Conservation (phyloP, 2,888 invertebrate species). For the Agrotis ipsilon region DNA sequence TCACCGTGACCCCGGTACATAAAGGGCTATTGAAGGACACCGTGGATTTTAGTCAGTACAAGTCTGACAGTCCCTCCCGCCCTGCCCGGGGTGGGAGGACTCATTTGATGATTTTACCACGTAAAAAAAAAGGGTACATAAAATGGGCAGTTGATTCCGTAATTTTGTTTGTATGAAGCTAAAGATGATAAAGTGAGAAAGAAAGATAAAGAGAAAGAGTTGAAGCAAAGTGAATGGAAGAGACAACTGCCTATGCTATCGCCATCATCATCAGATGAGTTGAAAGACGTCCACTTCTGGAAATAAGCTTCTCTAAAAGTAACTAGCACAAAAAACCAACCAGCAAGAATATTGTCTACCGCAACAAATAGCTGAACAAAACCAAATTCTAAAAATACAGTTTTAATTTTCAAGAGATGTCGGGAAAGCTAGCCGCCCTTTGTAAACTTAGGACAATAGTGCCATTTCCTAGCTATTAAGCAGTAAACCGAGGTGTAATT, state of each 20-base stretch:
- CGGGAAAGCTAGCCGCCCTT: slow-evolving; percentile 36
- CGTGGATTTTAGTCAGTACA: too few relatives aligned
- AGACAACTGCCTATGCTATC: too few relatives aligned
- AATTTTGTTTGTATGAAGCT: background rate
- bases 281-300: background rate
- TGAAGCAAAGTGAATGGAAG: background rate
- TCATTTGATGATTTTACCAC: too few relatives aligned
- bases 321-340: background rate
- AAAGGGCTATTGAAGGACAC: too few relatives aligned
- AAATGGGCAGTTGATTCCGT: background rate
- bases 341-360: background rate
- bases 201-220: too few relatives aligned
- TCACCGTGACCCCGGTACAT: too few relatives aligned
- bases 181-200: too few relatives aligned
- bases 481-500: slow-evolving; percentile 62
- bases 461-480: slow-evolving; percentile 60
- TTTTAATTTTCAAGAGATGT: background rate
- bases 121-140: background rate
- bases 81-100: too few relatives aligned
- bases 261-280: background rate
- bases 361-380: background rate
- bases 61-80: too few relatives aligned
- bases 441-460: slow-evolving; percentile 62
- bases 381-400: too few relatives aligned
- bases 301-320: background rate